Evolutionary conservation across 2,797 vertebrate genomes (phyloP).

Genomic region (Xenentodon cancila): DNA sequence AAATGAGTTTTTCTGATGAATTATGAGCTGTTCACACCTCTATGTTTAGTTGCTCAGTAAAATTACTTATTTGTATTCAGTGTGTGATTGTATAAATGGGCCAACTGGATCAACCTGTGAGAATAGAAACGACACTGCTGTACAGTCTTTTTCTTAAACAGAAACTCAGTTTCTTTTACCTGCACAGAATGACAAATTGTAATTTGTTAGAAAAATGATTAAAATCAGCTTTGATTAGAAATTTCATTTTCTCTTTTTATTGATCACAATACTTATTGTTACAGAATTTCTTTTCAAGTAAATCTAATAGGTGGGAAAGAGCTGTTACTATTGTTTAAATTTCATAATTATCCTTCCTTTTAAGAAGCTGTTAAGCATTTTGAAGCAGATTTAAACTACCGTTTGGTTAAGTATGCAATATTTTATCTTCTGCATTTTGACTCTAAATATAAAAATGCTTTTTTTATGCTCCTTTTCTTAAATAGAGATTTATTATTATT

Average conservation of each 20-base stretch:
- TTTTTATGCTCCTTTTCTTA: background rate
- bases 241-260: background rate
- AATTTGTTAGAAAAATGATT: conserved; percentile 12
- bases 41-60: conserved; percentile 25
- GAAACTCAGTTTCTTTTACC: conserved; percentile 11
- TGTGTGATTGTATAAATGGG: conserved; percentile 29
- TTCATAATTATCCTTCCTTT: too few relatives aligned
- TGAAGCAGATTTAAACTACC: too few relatives aligned
- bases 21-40: conserved; percentile 6
- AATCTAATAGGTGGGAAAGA: too few relatives aligned
- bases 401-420: too few relatives aligned
- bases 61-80: conserved; percentile 17
- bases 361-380: too few relatives aligned
- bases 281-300: too few relatives aligned
- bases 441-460: too few relatives aligned
- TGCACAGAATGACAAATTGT: conserved; percentile 27
- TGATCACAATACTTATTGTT: too few relatives aligned
- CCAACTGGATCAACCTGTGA: conserved; percentile 37
- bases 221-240: conserved; percentile 30
- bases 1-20: conserved; percentile 18
- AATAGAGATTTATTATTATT: background rate
- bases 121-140: conserved; percentile 35
- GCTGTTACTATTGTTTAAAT: too few relatives aligned
- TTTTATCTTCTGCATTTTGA: too few relatives aligned
- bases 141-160: conserved; percentile 37